Base-by-base conservation (phyloP, 2,888 invertebrate species). In the Hofmannophila pseudospretella region DNA sequence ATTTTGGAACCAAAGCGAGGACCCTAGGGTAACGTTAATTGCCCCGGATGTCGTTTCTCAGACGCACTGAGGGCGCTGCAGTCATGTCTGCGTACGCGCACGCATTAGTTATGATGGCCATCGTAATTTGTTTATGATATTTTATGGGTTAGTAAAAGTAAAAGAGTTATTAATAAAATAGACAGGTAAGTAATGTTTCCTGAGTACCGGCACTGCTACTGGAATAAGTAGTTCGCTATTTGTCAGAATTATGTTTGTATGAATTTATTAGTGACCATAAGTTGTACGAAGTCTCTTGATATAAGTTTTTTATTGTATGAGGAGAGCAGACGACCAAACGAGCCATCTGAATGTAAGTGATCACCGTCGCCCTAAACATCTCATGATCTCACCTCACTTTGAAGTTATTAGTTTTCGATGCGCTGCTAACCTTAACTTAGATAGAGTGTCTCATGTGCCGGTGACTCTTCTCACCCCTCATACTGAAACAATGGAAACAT, bases 11-110 rank as follows among this genome's bases (percentile, higher is more conserved):
- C 16, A 5, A 16, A 16, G 5, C 16, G 3, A 3, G 5, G 16
- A 16, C 16, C 16, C 16, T 16, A 16, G 3, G 5, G 16, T 16
- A 16, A 16, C 16, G 16, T 40, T 57, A 55, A 58, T 59, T 58
- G 46, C 48, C 40, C 42, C 54, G 63, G 66, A 67, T 42, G 62
- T 64, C 54, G 54, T 65, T 60, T 61, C 40, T 55, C 54, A 57
- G 56, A 52, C 44, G 44, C 45, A 42, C 14, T 29, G 30, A 27
- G 16, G 12, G 44, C 45, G 41, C 16, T 32, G 30, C 31, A 19
- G 12, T 7, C 23, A 16, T 43, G 40, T 36, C 37, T 34, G 28
- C 40, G 36, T 20, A 27, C 39, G 39, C 42, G 42, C 37, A 38
- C 28, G 36, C 46, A 43, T 51, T 50, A 39, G 45, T 49, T 38